These are phyloP conservation scores for Lasioglossum baleicum DNA, from an alignment of 1,140 invertebrate species.

Conservation along the genomic window DNA sequence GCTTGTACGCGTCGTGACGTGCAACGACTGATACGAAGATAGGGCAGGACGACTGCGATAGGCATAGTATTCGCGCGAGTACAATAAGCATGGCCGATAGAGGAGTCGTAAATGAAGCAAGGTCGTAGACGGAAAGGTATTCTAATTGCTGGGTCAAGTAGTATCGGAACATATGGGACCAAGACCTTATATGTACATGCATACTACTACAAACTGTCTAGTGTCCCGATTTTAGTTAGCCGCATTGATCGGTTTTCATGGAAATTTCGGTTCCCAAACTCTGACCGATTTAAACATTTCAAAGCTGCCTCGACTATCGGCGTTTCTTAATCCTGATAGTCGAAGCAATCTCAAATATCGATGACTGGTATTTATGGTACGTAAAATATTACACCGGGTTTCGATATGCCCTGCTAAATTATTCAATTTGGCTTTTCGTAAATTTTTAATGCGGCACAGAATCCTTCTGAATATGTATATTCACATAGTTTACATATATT, in stretches of 20 bases:
- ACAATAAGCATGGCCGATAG: background rate
- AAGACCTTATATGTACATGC: too few species aligned
- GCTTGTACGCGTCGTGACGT: background rate
- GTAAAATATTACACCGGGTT: too few species aligned
- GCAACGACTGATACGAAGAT: conserved; percentile 28
- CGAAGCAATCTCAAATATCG: too few species aligned
- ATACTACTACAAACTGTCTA: too few species aligned
- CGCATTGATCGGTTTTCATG: background rate
- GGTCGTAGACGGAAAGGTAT: background rate
- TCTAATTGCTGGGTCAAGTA: background rate
- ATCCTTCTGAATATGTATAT: background rate
- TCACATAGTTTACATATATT: background rate
- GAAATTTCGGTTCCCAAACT: background rate
- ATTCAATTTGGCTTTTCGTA: too few species aligned
- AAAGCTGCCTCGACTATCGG: too few species aligned
- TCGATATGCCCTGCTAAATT: too few species aligned
- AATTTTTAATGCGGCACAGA: background rate
- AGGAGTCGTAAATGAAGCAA: background rate
- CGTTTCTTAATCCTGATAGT: too few species aligned
- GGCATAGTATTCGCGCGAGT: conserved; percentile 29
- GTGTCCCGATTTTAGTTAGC: too few species aligned
- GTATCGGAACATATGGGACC: background rate
- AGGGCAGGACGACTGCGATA: background rate
- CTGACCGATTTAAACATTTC: too few species aligned
- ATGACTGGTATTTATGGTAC: too few species aligned